A percentile compares a stretch with the other conserved stretches of the same genome.
Evolutionary conservation across 2,888 invertebrate species (phyloP).

Genomic region (Caradrina clavipalpis): DNA sequence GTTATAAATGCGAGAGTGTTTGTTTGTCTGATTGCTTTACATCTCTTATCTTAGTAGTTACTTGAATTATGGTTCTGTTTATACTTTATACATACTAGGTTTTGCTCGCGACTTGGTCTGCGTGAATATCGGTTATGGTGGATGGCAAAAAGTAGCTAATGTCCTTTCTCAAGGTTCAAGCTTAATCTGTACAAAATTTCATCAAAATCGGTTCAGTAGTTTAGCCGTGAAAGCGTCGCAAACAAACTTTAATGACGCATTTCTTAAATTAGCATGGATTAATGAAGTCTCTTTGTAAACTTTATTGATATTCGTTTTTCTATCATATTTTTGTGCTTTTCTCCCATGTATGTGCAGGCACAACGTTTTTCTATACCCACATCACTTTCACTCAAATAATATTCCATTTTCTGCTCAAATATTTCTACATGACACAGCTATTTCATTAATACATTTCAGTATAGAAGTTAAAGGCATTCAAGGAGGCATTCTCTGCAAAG

Average conservation of each 20-base stretch:
- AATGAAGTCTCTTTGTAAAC: not conserved
- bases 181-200: too few species aligned
- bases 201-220: too few species aligned
- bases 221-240: too few species aligned
- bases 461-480: constrained; percentile 58
- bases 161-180: too few species aligned
- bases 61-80: not conserved
- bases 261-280: not conserved
- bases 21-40: constrained; percentile 21
- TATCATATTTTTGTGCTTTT: not conserved
- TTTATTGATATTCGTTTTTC: not conserved
- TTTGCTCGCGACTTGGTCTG: too few species aligned
- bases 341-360: not conserved
- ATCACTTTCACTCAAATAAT: not conserved
- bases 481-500: constrained; percentile 47
- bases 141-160: too few species aligned
- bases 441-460: constrained; percentile 54
- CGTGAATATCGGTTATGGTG: too few species aligned
- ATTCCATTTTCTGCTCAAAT: constrained; percentile 23
- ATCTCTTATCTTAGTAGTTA: not conserved
- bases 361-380: not conserved
- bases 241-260: too few species aligned
- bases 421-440: constrained; percentile 35
- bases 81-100: not conserved
- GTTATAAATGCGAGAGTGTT: constrained; percentile 34